Evolutionary conservation across 1,140 invertebrate genomes (phyloP), one percentile per base, ranked within the genome.

Genomic region (Heliconius congener): DNA sequence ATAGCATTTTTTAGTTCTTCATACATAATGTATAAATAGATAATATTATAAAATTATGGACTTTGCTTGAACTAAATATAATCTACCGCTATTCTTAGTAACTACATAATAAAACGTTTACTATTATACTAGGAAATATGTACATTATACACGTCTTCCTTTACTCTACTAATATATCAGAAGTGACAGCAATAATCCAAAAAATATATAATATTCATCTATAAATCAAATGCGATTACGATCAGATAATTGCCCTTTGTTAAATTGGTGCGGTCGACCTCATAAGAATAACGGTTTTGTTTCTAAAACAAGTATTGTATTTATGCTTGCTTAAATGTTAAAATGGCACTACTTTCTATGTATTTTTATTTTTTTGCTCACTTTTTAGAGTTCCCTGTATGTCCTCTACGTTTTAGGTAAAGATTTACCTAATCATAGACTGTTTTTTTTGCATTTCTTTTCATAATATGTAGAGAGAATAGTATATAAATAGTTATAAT

Each of bases 231-330:
- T 1, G 57, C 76, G 83, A 84, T 84, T 79, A 84, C 77, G 73
- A 83, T 84, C 83, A 75, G 81, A 82, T 84, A 84, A 84, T 84
- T 84, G 83, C 83, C 66, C 78, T 84, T 84, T 84, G 81, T 81
- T 83, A 80, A 79, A 76, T 80, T 73, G 78, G 78, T 80, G 79
- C 74, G 82, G 71, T 73, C 75, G 79, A 72, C 75, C 72, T 81
- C 75, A 42, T 74, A 77, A 77, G 72, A 81, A 77, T 77, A 76
- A 77, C 71, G 79, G 79, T 75, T 71, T 75, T 57, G 71, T 78
- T 73, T 71, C 42, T 50, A 66, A 71, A 72, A 72, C 76, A 66
- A 71, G 60, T 75, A 34, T 76, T 76, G 74, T 39, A 66, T 76
- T 46, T 76, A 76, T 76, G 74, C 74, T 30, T 66, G 23, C 60